Evolutionary conservation across 1,140 invertebrate species (phyloP).

Genomic region (roundworm (Caenorhabditis elegans)): WBcel235 BX284605.5:8818001-8818500

Average conservation of each 20-base stretch:
- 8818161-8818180: slow-evolving; percentile 61
- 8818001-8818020: not conserved
- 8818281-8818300: slow-evolving; percentile 63
- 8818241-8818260: slow-evolving; percentile 57
- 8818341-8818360: slow-evolving; percentile 33
- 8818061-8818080: slow-evolving; percentile 59
- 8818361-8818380: slow-evolving; percentile 38
- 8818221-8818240: slow-evolving; percentile 53
- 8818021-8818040: slow-evolving; percentile 32
- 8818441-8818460: not conserved
- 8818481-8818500: too few species aligned
- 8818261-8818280: slow-evolving; percentile 60
- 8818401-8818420: slow-evolving; percentile 31
- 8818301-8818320: slow-evolving; percentile 57
- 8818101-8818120: slow-evolving; percentile 63
- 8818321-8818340: slow-evolving; percentile 47
- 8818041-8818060: slow-evolving; percentile 51
- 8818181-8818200: slow-evolving; percentile 58
- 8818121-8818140: slow-evolving; percentile 58
- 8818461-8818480: too few species aligned
- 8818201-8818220: slow-evolving; percentile 31
- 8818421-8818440: slow-evolving; percentile 16
- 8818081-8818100: slow-evolving; percentile 51
- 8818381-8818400: slow-evolving; percentile 21
- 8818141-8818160: slow-evolving; percentile 60